Evolutionary conservation across 2,888 invertebrate genomes (phyloP).

Genomic region (Drosophila helvetica): DNA sequence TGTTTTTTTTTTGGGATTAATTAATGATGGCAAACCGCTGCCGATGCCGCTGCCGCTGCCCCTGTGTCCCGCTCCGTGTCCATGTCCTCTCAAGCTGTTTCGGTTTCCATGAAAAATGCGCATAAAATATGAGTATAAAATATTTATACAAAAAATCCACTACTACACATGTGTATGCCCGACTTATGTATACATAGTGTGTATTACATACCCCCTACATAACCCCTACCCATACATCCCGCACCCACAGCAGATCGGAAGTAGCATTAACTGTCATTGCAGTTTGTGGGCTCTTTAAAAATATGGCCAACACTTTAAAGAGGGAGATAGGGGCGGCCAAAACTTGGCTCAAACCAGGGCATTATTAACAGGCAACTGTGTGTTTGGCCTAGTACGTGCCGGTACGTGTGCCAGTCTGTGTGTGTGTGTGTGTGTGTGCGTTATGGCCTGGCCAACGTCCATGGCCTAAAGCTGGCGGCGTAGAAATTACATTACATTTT

Average conservation of each 20-base stretch:
- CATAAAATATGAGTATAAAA: slow-evolving; percentile 47
- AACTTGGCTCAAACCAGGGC: slow-evolving; percentile 15
- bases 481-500: slow-evolving; percentile 58
- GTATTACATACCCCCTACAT: too few relatives aligned
- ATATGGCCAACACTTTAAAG: slow-evolving; percentile 47
- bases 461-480: slow-evolving; percentile 53
- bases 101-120: slow-evolving; percentile 44
- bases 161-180: background rate
- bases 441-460: slow-evolving; percentile 37
- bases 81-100: slow-evolving; percentile 36
- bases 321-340: background rate
- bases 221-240: background rate
- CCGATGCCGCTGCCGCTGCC: too few relatives aligned
- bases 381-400: background rate
- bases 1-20: slow-evolving; percentile 34
- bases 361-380: slow-evolving; percentile 42
- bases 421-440: slow-evolving; percentile 21
- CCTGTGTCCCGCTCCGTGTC: slow-evolving; percentile 11
- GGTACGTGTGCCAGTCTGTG: slow-evolving; percentile 6
- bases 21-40: slow-evolving; percentile 44
- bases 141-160: slow-evolving; percentile 43
- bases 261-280: slow-evolving; percentile 51
- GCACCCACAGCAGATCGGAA: background rate
- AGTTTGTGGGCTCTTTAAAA: slow-evolving; percentile 49
- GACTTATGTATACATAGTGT: too few relatives aligned